Base-by-base conservation (phyloP, 2,888 invertebrate species). In the Drosophila mettleri region DNA sequence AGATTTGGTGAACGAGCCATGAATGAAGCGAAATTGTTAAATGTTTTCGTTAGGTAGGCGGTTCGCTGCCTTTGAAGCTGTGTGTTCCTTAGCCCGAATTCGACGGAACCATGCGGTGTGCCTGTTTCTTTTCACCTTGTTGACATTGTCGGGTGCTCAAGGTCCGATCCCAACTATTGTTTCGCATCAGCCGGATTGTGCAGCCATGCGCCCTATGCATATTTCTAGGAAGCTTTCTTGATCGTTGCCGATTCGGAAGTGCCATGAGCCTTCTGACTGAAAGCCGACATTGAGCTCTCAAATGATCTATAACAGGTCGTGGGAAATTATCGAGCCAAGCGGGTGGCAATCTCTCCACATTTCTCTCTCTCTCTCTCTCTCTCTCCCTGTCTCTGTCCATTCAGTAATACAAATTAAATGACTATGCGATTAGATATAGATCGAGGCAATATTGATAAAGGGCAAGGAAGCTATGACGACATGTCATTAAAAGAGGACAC, bases 401-500 rank as follows among this genome's bases (percentile, higher is more conserved):
- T 34, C 27, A 29, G 52, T 67, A 88, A 83, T 76, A 64, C 62
- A 69, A 63, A 76, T 80, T 73, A 73, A 88, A 86, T 86, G 68
- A 66, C 52, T 55, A 49, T 61, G 34, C 68, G 83, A 87, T 87
- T 79, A 88, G 69, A 75, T 72, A 49, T 12, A 24, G 45, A 55
- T 20, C 31, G 33, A n/a, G 64, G 27, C 68, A 67, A 45, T 46
- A 39, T 55, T 58, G 45, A 49, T 49, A 49, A 78, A 45, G 61
- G 74, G 68, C 55, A 41, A 46, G 18, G 45, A 39, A 58, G 33
- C 57, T 36, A 38, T 27, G 48, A n/a, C 64, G 55, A 69, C 39
- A 63, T 39, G n/a, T 64, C 72, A 64, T 63, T 69, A 43, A 43
- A 68, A 63, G 27, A 22, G 51, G 60, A 65, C 43, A 65, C 48